phyloP scores from a whole-genome alignment of 2,888 invertebrate genomes.

The Stegophylla sp. region DNA sequence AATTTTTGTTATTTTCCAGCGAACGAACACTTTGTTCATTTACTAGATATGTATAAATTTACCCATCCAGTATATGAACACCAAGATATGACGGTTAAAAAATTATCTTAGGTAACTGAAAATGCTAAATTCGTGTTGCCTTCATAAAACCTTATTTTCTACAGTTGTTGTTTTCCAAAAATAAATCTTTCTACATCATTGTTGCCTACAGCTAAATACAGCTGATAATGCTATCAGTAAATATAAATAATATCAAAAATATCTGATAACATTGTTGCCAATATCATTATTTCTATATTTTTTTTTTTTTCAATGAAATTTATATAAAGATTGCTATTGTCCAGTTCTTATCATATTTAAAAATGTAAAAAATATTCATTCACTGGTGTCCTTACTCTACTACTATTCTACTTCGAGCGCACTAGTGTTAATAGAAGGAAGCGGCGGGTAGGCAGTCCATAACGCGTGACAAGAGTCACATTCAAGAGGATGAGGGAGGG shows the following conservation, averaged over 20 bases:
- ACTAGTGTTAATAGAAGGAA: too few relatives aligned
- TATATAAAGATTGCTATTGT: not conserved
- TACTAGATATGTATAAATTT: not conserved
- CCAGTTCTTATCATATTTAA: conserved; percentile 1
- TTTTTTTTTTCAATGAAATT: too few relatives aligned
- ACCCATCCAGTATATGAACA: not conserved
- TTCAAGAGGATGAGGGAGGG: too few relatives aligned
- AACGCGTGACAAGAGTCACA: too few relatives aligned
- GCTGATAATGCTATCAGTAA: too few relatives aligned
- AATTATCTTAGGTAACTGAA: not conserved
- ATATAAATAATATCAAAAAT: too few relatives aligned
- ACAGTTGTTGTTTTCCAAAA: not conserved
- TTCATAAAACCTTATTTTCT: not conserved
- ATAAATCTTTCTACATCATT: not conserved
- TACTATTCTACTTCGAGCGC: too few relatives aligned
- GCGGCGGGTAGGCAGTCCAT: too few relatives aligned
- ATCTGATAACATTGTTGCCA: not conserved
- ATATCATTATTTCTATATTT: not conserved
- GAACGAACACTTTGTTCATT: not conserved
- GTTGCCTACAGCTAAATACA: not conserved
- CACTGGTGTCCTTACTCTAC: not conserved
- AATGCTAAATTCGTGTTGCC: not conserved
- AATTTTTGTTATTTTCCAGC: too few relatives aligned
- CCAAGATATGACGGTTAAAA: not conserved
- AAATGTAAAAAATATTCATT: not conserved